Evolutionary conservation across 2,797 vertebrate genomes (phyloP).

Genomic region (Lagorchestes hirsutus): DNA sequence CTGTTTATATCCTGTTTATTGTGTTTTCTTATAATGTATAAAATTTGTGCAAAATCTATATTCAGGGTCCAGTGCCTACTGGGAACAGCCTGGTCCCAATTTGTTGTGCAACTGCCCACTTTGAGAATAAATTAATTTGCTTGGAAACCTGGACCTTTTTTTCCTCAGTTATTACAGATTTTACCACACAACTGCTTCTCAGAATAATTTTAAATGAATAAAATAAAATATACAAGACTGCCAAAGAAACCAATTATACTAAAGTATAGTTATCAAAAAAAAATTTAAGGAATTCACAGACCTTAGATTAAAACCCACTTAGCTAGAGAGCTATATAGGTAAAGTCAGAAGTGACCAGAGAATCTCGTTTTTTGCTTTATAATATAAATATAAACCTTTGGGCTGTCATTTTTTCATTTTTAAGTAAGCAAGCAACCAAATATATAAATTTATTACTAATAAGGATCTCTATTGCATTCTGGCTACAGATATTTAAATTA

Average conservation of each 20-base stretch:
- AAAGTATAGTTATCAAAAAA: neutral
- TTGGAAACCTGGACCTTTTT: neutral
- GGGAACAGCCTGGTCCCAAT: neutral
- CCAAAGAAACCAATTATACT: neutral
- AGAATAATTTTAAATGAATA: neutral
- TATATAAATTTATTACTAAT: neutral
- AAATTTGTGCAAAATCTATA: neutral
- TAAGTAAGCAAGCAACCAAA: neutral
- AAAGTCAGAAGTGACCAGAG: neutral
- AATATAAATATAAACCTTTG: neutral
- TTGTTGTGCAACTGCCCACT: neutral
- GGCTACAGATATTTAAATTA: neutral
- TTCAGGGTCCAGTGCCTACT: neutral
- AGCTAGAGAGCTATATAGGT: neutral
- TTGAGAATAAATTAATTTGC: neutral
- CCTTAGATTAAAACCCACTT: neutral
- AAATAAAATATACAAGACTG: neutral
- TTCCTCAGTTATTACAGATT: neutral
- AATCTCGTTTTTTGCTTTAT: neutral
- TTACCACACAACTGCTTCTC: neutral
- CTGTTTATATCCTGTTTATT: neutral
- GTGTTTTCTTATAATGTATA: neutral
- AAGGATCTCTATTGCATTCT: neutral
- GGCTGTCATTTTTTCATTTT: neutral
- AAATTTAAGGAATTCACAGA: neutral